A percentile compares a stretch with the other conserved stretches of the same genome.
Conservation (phyloP, 2,888 invertebrate genomes). For the Gastrophysa polygoni region DNA sequence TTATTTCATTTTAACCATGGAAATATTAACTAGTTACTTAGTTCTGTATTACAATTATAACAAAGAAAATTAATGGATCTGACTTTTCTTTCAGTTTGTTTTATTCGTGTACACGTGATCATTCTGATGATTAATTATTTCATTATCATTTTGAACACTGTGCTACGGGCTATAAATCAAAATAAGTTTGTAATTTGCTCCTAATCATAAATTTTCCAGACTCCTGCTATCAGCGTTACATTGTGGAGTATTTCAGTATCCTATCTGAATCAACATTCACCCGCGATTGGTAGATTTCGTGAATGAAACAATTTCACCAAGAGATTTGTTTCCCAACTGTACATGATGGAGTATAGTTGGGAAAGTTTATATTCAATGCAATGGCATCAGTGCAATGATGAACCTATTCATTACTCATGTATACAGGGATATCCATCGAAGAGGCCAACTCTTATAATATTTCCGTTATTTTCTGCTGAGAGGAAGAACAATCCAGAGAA, state of each 20-base stretch:
- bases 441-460: too few relatives aligned
- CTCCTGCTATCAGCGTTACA: slow-evolving; percentile 2
- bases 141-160: slow-evolving; percentile 14
- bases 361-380: too few relatives aligned
- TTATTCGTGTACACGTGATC: not conserved
- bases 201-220: not conserved
- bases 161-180: slow-evolving; percentile 12
- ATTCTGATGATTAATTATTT: slow-evolving; percentile 16
- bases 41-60: not conserved
- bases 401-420: too few relatives aligned
- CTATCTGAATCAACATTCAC: not conserved
- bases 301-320: not conserved
- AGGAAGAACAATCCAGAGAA: too few relatives aligned
- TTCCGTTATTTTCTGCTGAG: too few relatives aligned
- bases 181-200: slow-evolving; percentile 14
- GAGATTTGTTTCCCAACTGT: too few relatives aligned
- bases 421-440: too few relatives aligned
- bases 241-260: slow-evolving; percentile 11
- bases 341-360: not conserved
- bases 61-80: not conserved
- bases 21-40: too few relatives aligned
- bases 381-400: too few relatives aligned
- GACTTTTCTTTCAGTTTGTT: not conserved
- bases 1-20: too few relatives aligned
- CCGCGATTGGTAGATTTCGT: not conserved